Percentiles rank a stretch among this genome's conserved stretches.
phyloP scores from a whole-genome alignment of 2,797 vertebrate species.

The Poecilia picta region DNA sequence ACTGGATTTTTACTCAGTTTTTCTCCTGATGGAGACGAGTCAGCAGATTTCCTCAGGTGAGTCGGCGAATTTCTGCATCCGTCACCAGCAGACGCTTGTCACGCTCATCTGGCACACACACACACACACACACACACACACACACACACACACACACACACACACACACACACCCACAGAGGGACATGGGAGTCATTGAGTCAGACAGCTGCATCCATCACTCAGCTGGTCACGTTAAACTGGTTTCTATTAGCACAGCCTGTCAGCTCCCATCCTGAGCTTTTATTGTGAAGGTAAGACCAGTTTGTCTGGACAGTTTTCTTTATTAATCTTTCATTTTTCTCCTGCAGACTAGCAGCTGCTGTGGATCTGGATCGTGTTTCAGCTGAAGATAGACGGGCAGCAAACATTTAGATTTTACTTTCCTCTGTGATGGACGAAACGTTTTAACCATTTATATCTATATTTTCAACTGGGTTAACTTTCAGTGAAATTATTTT shows the following conservation, averaged over 20 bases:
- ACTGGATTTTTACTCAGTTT: slow-evolving; percentile 36
- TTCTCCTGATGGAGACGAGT: slow-evolving; percentile 17
- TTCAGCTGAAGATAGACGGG: not conserved
- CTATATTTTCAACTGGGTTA: not conserved
- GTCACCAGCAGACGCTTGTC: not conserved
- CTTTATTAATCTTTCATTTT: slow-evolving; percentile 24
- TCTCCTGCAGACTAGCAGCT: not conserved
- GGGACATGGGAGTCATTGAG: slow-evolving; percentile 50
- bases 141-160: too few species aligned
- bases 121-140: too few species aligned
- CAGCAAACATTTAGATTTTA: not conserved
- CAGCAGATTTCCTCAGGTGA: slow-evolving; percentile 17
- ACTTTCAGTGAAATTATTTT: not conserved
- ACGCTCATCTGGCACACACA: too few species aligned
- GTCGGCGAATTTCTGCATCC: slow-evolving; percentile 22
- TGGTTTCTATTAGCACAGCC: slow-evolving; percentile 24
- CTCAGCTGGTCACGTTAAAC: slow-evolving; percentile 29
- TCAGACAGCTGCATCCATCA: slow-evolving; percentile 67
- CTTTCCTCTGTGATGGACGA: not conserved
- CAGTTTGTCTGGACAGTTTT: slow-evolving; percentile 24
- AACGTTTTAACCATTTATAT: not conserved
- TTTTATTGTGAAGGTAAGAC: slow-evolving; percentile 14
- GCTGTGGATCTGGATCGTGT: not conserved
- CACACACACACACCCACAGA: slow-evolving; percentile 27
- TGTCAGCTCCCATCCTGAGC: slow-evolving; percentile 12